Percentiles rank a stretch among this genome's conserved stretches.
These are phyloP conservation scores for Temnothorax ravouxi DNA, from an alignment of 2,888 invertebrate genomes.

Conservation along the genomic window DNA sequence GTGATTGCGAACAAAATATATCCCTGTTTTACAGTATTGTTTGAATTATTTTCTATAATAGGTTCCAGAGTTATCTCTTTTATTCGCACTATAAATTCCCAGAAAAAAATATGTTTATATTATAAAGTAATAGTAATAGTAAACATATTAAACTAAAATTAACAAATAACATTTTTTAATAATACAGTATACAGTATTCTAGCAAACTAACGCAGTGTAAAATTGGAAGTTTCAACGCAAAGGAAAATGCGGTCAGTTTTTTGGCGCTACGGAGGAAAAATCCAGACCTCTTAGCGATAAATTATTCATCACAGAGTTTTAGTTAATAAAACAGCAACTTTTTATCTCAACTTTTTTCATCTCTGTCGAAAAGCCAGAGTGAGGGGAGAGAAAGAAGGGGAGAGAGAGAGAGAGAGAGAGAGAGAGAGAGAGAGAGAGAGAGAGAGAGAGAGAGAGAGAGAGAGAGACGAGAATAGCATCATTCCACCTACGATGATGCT, in stretches of 20 bases:
- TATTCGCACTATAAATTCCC: neutral
- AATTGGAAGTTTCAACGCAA: neutral
- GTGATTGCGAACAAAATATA: neutral
- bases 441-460: neutral
- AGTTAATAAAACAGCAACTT: slow-evolving; percentile 39
- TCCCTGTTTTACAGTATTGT: neutral
- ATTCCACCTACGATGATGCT: neutral
- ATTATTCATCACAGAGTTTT: slow-evolving; percentile 30
- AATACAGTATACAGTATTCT: neutral
- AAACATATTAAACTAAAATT: neutral
- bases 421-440: neutral
- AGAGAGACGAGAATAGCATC: neutral
- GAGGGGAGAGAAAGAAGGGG: neutral
- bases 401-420: neutral
- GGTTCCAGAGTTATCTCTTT: neutral
- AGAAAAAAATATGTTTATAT: neutral
- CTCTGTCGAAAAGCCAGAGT: neutral
- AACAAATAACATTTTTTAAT: neutral
- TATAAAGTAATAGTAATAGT: slow-evolving; percentile 1
- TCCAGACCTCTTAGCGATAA: slow-evolving; percentile 18
- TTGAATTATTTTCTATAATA: slow-evolving; percentile 7
- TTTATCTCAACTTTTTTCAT: neutral
- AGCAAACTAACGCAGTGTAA: neutral
- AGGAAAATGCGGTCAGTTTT: slow-evolving; percentile 26
- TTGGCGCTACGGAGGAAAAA: neutral